phyloP scores from a whole-genome alignment of 2,113 vertebrate genomes.

The Ia io region DNA sequence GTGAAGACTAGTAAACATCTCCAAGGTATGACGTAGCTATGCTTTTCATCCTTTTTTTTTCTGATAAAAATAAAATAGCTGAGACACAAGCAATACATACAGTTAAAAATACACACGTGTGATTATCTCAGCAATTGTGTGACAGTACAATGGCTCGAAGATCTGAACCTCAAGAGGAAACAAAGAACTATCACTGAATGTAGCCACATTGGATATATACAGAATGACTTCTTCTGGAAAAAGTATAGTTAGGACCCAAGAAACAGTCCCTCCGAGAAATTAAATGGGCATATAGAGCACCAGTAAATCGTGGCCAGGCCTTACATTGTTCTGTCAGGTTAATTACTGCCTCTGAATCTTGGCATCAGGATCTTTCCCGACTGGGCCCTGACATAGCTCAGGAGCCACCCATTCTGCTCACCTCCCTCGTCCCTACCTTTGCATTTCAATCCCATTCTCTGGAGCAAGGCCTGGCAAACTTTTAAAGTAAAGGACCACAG shows the following conservation, averaged over 20 bases:
- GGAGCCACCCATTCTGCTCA: neutral
- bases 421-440: no score
- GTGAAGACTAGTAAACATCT: neutral
- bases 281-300: neutral
- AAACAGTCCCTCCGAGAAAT: neutral
- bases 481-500: neutral
- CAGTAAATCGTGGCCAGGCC: neutral
- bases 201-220: neutral
- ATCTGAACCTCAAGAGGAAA: neutral
- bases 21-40: neutral
- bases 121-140: neutral
- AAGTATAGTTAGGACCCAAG: neutral
- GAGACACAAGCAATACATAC: neutral
- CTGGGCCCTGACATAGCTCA: neutral
- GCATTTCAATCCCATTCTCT: neutral
- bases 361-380: neutral
- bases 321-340: neutral
- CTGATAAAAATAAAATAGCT: neutral
- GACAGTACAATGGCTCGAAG: neutral
- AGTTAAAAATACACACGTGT: neutral
- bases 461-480: neutral
- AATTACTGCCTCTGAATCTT: neutral
- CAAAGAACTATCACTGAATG: neutral
- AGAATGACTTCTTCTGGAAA: neutral
- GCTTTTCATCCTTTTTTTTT: conserved; percentile 30